These are phyloP conservation scores for Campoletis raptor DNA, from an alignment of 2,888 invertebrate genomes.

Conservation along the genomic window DNA sequence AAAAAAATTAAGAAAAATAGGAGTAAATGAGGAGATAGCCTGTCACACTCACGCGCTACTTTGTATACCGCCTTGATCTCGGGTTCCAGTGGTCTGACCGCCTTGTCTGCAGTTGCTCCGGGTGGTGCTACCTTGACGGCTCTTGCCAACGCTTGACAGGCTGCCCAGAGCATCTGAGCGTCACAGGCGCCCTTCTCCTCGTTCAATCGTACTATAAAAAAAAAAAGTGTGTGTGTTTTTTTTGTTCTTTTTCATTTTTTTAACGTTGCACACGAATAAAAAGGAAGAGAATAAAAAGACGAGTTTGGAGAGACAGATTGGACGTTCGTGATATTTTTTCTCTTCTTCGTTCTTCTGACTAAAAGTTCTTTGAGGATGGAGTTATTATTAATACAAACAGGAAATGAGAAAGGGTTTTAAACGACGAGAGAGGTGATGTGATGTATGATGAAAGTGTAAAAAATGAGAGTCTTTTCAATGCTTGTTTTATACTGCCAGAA, in stretches of 20 bases:
- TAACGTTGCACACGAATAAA: constrained; percentile 62
- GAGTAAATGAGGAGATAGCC: constrained; percentile 41
- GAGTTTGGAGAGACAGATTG: constrained; percentile 51
- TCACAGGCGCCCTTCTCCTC: constrained; percentile 91
- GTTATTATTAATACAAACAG: constrained; percentile 53
- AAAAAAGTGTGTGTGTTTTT: constrained; percentile 77
- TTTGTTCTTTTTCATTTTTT: constrained; percentile 6
- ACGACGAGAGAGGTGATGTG: background rate
- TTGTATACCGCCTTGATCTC: constrained; percentile 91
- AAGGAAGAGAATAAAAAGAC: constrained; percentile 49
- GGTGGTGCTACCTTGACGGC: constrained; percentile 89
- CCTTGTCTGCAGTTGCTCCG: constrained; percentile 86
- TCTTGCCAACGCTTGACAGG: constrained; percentile 94
- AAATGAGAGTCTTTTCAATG: constrained; percentile 15
- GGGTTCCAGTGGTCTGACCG: constrained; percentile 88
- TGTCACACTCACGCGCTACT: constrained; percentile 88
- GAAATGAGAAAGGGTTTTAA: constrained; percentile 38
- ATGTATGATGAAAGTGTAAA: background rate
- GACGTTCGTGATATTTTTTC: constrained; percentile 46
- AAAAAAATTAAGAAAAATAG: constrained; percentile 4
- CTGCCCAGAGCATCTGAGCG: constrained; percentile 97
- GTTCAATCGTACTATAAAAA: constrained; percentile 87
- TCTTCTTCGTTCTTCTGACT: constrained; percentile 4
- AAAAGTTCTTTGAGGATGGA: constrained; percentile 44
- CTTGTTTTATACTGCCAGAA: constrained; percentile 31